phyloP scores from a whole-genome alignment of 2,113 vertebrate species.

The Cynopterus brachyotis region DNA sequence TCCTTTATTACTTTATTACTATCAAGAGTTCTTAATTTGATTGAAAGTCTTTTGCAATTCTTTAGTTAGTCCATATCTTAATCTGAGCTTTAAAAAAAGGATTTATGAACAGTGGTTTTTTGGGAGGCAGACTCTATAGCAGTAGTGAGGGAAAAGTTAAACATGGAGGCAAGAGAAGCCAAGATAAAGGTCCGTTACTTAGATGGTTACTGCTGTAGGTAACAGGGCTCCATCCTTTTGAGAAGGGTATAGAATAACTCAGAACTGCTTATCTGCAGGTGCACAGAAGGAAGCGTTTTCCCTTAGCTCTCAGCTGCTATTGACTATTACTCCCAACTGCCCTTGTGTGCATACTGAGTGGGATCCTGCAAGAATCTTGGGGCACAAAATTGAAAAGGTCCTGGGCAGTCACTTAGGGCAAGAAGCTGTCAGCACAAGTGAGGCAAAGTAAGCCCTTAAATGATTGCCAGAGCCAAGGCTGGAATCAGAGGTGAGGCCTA shows the following conservation, averaged over 20 bases:
- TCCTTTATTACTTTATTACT: neutral
- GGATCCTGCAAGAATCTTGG: neutral
- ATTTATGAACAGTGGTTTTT: neutral
- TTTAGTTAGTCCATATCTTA: neutral
- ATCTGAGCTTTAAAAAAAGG: neutral
- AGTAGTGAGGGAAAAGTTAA: neutral
- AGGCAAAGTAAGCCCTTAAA: neutral
- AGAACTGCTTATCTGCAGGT: neutral
- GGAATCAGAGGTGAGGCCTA: neutral
- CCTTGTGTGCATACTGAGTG: neutral
- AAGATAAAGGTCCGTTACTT: neutral
- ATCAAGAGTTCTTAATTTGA: neutral
- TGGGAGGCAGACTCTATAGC: neutral
- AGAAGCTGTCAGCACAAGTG: neutral
- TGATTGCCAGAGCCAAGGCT: neutral
- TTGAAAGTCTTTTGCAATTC: neutral
- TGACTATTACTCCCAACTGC: neutral
- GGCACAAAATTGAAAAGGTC: neutral
- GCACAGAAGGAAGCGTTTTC: neutral
- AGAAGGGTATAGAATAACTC: neutral
- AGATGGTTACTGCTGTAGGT: neutral
- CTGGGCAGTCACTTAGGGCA: neutral
- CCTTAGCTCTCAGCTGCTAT: rapidly evolving
- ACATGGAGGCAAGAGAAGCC: neutral
- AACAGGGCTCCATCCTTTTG: neutral